These are phyloP conservation scores for Esox lucius DNA, from an alignment of 2,797 vertebrate species.

Conservation along the genomic window DNA sequence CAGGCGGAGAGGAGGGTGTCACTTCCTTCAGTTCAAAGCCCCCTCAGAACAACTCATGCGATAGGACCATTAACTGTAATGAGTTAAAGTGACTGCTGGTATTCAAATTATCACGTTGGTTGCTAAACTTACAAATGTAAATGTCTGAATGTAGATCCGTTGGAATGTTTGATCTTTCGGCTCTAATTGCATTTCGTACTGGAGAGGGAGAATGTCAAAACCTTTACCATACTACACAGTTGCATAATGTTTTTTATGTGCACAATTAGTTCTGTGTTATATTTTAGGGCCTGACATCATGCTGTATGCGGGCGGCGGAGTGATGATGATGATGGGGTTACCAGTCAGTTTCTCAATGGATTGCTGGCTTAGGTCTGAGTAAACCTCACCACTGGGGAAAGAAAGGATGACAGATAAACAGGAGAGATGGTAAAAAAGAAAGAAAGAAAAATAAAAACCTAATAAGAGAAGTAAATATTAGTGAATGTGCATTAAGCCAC, in stretches of 20 bases:
- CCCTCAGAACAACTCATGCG: slow-evolving; percentile 10
- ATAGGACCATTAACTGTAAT: slow-evolving; percentile 9
- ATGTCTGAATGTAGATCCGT: background rate
- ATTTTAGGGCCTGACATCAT: slow-evolving; percentile 15
- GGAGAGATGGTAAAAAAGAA: background rate
- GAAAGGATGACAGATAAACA: background rate
- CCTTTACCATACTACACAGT: slow-evolving; percentile 1
- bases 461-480: too few species aligned
- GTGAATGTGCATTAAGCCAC: too few species aligned
- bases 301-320: background rate
- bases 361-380: background rate
- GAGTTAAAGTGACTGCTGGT: slow-evolving; percentile 16
- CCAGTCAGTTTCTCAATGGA: background rate
- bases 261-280: slow-evolving; percentile 11
- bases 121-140: background rate
- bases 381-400: background rate
- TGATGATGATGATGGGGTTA: slow-evolving; percentile 17
- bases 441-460: too few species aligned
- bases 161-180: slow-evolving; percentile 6
- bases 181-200: slow-evolving; percentile 13
- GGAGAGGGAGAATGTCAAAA: slow-evolving; percentile 10
- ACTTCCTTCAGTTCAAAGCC: slow-evolving; percentile 1
- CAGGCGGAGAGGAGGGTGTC: background rate
- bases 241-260: slow-evolving; percentile 3
- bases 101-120: slow-evolving; percentile 5